A percentile compares a stretch with the other conserved stretches of the same genome.
These are phyloP conservation scores for Digitonthophagus gazella DNA, from an alignment of 2,888 invertebrate genomes.

Conservation along the genomic window DNA sequence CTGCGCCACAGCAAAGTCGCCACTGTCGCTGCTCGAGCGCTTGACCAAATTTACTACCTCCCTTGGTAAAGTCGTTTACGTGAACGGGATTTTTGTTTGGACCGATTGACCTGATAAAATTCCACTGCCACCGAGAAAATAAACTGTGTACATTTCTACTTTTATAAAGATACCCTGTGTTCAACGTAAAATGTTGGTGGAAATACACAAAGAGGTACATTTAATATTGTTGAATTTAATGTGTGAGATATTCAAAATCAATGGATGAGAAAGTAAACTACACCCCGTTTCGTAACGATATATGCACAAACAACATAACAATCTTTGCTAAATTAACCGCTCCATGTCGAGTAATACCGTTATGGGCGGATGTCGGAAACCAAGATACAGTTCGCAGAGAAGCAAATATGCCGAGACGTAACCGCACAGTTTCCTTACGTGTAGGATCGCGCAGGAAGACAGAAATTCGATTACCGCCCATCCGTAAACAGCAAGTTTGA, in stretches of 20 bases:
- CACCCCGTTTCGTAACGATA: too few relatives aligned
- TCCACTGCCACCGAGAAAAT: neutral
- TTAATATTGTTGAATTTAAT: too few relatives aligned
- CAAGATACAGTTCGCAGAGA: neutral
- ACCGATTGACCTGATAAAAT: neutral
- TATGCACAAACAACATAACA: too few relatives aligned
- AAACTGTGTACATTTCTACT: neutral
- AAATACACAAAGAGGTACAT: neutral
- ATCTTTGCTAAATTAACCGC: neutral
- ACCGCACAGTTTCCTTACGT: neutral
- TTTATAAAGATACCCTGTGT: neutral
- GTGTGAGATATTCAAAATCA: too few relatives aligned
- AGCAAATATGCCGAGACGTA: neutral
- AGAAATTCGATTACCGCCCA: slow-evolving; percentile 34
- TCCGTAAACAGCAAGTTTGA: slow-evolving; percentile 27
- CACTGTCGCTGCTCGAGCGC: neutral
- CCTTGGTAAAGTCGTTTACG: neutral
- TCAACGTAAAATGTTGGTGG: too few relatives aligned
- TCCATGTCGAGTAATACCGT: neutral
- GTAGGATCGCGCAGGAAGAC: slow-evolving; percentile 2
- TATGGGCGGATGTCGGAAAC: neutral
- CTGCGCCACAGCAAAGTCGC: neutral
- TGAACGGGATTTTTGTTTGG: neutral
- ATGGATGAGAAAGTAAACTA: too few relatives aligned
- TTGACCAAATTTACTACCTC: neutral